Percentiles rank a stretch among this genome's conserved stretches.
These are phyloP conservation scores for Petrolisthes manimaculis DNA, from an alignment of 2,888 invertebrate species.

Conservation along the genomic window DNA sequence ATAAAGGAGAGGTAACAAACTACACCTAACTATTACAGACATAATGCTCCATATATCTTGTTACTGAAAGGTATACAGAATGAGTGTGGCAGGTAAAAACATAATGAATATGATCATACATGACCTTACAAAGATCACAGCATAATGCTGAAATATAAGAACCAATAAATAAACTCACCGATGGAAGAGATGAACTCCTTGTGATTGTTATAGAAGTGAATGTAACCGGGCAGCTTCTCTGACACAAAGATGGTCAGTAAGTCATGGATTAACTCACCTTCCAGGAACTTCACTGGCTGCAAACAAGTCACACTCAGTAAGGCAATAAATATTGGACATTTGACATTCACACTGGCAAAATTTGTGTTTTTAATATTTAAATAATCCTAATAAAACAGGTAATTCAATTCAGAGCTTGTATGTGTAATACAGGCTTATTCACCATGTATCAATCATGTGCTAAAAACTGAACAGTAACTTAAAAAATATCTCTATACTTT, in stretches of 20 bases:
- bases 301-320: background rate
- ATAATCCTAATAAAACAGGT: too few species aligned
- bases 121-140: background rate
- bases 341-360: background rate
- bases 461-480: too few species aligned
- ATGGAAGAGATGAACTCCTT: constrained; percentile 80
- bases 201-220: constrained; percentile 91
- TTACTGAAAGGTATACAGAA: too few species aligned
- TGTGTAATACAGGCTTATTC: too few species aligned
- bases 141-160: too few species aligned
- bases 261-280: constrained; percentile 94
- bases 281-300: constrained; percentile 89
- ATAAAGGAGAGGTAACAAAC: background rate
- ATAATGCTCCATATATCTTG: too few species aligned
- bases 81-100: too few species aligned
- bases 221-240: constrained; percentile 91
- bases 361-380: background rate
- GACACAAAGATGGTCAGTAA: constrained; percentile 94
- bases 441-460: too few species aligned
- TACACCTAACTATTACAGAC: too few species aligned
- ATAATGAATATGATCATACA: too few species aligned
- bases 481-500: background rate
- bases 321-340: background rate
- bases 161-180: background rate
- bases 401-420: too few species aligned